These are phyloP conservation scores for Euwallacea fornicatus DNA, from an alignment of 1,140 invertebrate genomes.

Conservation along the genomic window DNA sequence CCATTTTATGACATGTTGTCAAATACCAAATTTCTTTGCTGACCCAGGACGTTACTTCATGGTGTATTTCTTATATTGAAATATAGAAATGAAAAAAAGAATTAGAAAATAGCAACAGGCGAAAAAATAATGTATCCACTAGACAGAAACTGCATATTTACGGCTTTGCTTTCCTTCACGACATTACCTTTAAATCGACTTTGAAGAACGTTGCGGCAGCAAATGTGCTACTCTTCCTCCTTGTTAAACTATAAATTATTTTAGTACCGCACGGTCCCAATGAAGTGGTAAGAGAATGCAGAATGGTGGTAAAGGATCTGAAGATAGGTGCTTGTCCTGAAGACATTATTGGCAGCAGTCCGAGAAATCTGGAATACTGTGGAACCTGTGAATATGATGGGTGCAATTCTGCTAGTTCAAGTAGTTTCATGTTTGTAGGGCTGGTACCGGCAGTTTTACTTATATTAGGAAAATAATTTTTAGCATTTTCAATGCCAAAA, in stretches of 20 bases:
- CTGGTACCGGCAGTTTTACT: conserved; percentile 19
- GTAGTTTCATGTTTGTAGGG: conserved; percentile 10
- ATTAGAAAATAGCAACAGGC: no score
- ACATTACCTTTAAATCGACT: no score
- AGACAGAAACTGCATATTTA: no score
- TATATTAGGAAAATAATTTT: conserved; percentile 12
- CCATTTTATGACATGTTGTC: no score
- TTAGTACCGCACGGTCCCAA: conserved; percentile 36
- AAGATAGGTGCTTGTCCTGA: conserved; percentile 56
- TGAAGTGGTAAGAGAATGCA: conserved; percentile 53
- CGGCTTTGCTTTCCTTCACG: no score
- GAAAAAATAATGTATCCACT: no score
- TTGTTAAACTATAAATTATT: conserved; percentile 6
- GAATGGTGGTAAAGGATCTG: conserved; percentile 59
- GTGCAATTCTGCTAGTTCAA: conserved; percentile 40
- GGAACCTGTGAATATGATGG: conserved; percentile 45
- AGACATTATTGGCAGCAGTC: conserved; percentile 50
- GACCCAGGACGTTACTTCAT: no score
- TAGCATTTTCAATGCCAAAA: neutral
- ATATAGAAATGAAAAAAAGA: no score
- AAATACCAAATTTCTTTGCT: no score
- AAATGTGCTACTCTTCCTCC: no score
- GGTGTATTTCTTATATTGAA: no score
- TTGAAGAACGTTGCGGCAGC: no score
- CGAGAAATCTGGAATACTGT: conserved; percentile 56